A percentile compares a stretch with the other conserved stretches of the same genome.
phyloP scores from a whole-genome alignment of 2,113 vertebrate species.

The Periophthalmodon schlosseri region DNA sequence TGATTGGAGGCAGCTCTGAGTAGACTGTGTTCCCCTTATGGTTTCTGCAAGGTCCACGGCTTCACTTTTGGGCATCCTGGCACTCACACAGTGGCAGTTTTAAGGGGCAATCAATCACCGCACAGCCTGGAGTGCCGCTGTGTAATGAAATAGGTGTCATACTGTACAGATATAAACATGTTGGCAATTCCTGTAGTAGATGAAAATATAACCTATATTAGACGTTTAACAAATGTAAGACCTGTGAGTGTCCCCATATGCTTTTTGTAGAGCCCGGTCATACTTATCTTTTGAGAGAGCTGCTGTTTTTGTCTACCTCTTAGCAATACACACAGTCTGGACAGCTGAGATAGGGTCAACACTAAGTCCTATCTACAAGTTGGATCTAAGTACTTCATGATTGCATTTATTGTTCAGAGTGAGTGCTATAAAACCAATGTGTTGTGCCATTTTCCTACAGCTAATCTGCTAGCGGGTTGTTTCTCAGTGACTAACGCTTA shows the following conservation, averaged over 20 bases:
- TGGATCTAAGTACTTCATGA: background rate
- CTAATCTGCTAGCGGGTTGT: slow-evolving; percentile 31
- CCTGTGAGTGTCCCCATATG: slow-evolving; percentile 27
- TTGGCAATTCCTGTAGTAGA: slow-evolving; percentile 28
- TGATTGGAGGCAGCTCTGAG: slow-evolving; percentile 33
- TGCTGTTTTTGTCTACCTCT: slow-evolving; percentile 17
- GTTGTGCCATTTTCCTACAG: slow-evolving; percentile 18
- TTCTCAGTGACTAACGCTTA: slow-evolving; percentile 55
- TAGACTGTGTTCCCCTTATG: slow-evolving; percentile 12
- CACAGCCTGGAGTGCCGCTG: slow-evolving; percentile 39
- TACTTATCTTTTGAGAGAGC: slow-evolving; percentile 38
- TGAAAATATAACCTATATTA: slow-evolving; percentile 4
- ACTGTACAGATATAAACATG: slow-evolving; percentile 27
- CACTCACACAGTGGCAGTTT: slow-evolving; percentile 48
- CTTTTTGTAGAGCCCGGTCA: slow-evolving; percentile 12
- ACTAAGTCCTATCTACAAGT: background rate
- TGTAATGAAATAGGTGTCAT: slow-evolving; percentile 25
- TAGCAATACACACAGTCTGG: slow-evolving; percentile 11
- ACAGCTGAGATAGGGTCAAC: slow-evolving; percentile 5
- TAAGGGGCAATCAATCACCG: slow-evolving; percentile 63
- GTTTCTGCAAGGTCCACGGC: background rate
- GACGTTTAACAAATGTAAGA: too few species aligned
- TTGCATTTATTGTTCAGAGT: background rate
- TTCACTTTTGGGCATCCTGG: slow-evolving; percentile 47
- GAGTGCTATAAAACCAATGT: background rate